Base-by-base conservation (phyloP, 2,888 invertebrate genomes). In the Salpingus planirostris region DNA sequence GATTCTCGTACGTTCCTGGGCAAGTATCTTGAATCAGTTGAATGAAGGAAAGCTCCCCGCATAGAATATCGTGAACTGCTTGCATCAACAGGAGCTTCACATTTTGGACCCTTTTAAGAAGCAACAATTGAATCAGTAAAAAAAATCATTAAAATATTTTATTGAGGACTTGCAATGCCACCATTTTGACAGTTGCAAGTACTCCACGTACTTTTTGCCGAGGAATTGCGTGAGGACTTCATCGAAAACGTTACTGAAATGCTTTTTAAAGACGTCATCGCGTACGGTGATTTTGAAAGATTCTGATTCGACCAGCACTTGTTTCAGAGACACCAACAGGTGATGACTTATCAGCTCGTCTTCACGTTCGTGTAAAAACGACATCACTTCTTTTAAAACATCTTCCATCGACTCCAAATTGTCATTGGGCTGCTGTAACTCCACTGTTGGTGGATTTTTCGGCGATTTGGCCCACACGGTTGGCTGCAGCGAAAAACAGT, bases 301-400 rank as follows among this genome's bases (percentile, higher is more conserved):
- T 21, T 58, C 55, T 2, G 62, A 55, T 29, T 61, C 66, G 7
- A 73, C 47, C 24, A 76, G 67, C 15, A 71, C 62, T 15, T 68
- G 59, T 24, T 70, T 68, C 13, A 78, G 55, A 13, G 67, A 52
- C 35, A 70, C 69, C 13, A 75, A 45, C 11, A 75, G 59, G 11
- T 71, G 69, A 10, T 64, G 49, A 1, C 69, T 67, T 42, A 73
- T 71, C 24, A 67, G 58, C 47, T 74, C 74, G 25, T 71, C 71
- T 36, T 69, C 68, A 52, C 72, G 72, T 18, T 67, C 52, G 18
- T 72, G 57, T 36, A 77, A 57, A 53, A 74, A 73, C 29, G 69
- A 55, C 26, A 73, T 63, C 22, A 74, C 65, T 50, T 68, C 70
- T n/a, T n/a, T n/a, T n/a, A n/a, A n/a, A n/a, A n/a, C n/a, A n/a